These are phyloP conservation scores for Clarias batrachus DNA, from an alignment of 2,113 vertebrate genomes.

Conservation along the genomic window DNA sequence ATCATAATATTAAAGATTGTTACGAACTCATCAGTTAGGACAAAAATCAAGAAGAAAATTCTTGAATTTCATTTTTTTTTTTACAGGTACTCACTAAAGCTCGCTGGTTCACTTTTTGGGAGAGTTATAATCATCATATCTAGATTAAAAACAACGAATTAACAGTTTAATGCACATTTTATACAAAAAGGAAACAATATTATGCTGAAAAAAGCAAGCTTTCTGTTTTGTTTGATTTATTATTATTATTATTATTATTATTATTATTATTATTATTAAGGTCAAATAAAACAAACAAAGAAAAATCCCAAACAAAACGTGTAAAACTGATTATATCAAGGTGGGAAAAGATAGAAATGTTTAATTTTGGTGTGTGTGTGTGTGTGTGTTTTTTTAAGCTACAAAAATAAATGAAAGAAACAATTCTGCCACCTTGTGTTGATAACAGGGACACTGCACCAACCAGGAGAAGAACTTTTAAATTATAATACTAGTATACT, in stretches of 20 bases:
- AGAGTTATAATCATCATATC: background rate
- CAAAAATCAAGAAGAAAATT: background rate
- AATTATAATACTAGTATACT: background rate
- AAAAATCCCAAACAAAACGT: background rate
- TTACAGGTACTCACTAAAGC: background rate
- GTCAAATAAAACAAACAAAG: background rate
- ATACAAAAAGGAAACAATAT: background rate
- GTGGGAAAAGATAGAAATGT: background rate
- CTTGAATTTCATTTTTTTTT: background rate
- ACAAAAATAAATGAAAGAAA: background rate
- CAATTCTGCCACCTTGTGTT: slow-evolving; percentile 46
- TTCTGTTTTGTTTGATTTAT: no score
- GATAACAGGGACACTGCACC: background rate
- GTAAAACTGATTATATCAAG: background rate
- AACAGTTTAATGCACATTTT: background rate
- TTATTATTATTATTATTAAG: background rate
- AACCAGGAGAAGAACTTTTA: no score
- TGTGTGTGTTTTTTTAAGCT: background rate
- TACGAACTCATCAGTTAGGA: background rate
- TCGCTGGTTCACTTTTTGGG: background rate
- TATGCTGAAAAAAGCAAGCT: background rate
- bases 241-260: background rate
- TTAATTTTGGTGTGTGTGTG: no score
- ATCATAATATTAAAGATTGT: background rate
- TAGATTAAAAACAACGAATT: background rate